A percentile compares a stretch with the other conserved stretches of the same genome.
Conservation (phyloP, 2,888 invertebrate species). For the Ichneumoninae sp. region DNA sequence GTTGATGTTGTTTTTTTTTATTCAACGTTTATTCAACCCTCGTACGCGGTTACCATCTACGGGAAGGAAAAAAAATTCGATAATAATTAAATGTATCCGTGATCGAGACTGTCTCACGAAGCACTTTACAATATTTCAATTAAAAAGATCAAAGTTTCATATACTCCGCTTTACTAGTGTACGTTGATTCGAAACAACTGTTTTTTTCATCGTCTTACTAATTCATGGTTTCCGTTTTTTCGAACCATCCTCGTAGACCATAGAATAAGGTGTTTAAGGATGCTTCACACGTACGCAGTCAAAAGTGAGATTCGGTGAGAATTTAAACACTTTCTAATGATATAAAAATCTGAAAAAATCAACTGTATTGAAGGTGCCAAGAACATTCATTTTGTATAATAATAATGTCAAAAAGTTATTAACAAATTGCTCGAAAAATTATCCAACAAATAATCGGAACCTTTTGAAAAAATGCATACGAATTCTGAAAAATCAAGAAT, state of each 20-base stretch:
- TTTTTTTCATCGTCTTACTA: background rate
- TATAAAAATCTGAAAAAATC: no score
- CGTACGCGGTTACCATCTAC: background rate
- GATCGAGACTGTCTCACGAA: background rate
- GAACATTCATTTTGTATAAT: no score
- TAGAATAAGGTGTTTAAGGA: slow-evolving; percentile 26
- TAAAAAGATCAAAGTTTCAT: slow-evolving; percentile 25
- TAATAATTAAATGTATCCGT: slow-evolving; percentile 15
- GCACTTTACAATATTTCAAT: slow-evolving; percentile 15
- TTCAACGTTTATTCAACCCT: background rate
- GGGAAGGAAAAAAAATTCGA: background rate
- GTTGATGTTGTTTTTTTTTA: background rate
- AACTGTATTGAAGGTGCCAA: no score
- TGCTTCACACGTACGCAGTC: no score
- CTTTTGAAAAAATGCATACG: no score
- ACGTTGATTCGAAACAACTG: slow-evolving; percentile 3
- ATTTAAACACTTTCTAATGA: no score
- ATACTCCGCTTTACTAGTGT: slow-evolving; percentile 2
- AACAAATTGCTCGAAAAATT: no score
- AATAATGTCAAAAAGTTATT: no score
- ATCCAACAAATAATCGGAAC: no score
- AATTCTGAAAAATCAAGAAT: no score
- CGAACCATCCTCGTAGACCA: slow-evolving; percentile 6
- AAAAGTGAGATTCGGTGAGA: no score
- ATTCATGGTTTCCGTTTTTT: slow-evolving; percentile 2